Base-by-base conservation (phyloP, 2,113 vertebrate species). In the Orycteropus afer region DNA sequence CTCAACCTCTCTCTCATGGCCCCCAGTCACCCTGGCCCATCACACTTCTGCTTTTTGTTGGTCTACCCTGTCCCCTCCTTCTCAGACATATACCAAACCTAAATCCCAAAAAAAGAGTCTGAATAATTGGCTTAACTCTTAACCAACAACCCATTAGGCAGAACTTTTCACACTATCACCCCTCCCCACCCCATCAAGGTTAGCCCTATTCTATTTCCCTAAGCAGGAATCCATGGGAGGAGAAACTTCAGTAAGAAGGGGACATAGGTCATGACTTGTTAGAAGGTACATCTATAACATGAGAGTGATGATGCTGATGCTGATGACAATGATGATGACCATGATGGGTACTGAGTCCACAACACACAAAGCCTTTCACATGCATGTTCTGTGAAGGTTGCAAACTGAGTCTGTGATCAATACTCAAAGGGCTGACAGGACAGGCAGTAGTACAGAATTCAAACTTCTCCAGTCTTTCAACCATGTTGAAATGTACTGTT, bases 81-180 rank as follows among this genome's bases (percentile, higher is more conserved):
- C 78, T 71, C 73, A 80, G 29, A 65, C 47, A 25, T 40, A 53
- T 69, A 34, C 23, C 53, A 93, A 55, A 82, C 92, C 67, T 87
- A 88, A 88, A 90, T 67, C 49, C 32, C 61, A 61, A 91, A 77
- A 71, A 79, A 11, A 18, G 8, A 88, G 23, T 71, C 76, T 61
- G 32, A 53, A 81, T 90, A 86, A 71, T 82, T 53, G 63, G 15
- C 17, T 61, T 55, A 71, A 61, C 29, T 89, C 47, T 93, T 95
- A 15, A 84, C 29, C 61, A 45, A 32, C 47, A 83, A 17, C 3
- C 29, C 59, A 59, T 45, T 83, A 67, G 2, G 14, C 49, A 83
- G 59, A 55, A 18, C 9, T 32, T 71, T 61, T 82, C 57, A 73
- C 47, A 79, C n/a, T 29, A 23, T 25, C 27, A 2, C 4, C 9